Evolutionary conservation across 2,888 invertebrate genomes (phyloP).

Genomic region (Drosophila fungiperda): DNA sequence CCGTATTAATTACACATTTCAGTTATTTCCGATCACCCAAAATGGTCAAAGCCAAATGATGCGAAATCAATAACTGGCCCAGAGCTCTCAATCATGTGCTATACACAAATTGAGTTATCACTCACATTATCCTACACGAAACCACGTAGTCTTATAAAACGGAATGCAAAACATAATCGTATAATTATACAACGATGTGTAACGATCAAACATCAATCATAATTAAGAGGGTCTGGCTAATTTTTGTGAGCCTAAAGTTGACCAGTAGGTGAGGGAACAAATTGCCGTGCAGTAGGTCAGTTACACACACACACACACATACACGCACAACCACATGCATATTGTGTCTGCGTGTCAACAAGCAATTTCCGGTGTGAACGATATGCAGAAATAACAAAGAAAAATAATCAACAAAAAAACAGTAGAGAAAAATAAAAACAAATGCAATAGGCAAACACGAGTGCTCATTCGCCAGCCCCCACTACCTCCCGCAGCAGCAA

Average conservation of each 20-base stretch:
- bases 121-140: constrained; percentile 16
- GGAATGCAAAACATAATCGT: constrained; percentile 64
- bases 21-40: constrained; percentile 58
- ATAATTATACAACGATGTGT: constrained; percentile 59
- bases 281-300: constrained; percentile 72
- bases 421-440: constrained; percentile 13
- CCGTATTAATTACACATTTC: constrained; percentile 76
- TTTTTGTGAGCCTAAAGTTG: constrained; percentile 24
- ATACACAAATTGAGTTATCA: constrained; percentile 64
- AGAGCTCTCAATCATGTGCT: background rate
- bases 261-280: constrained; percentile 64
- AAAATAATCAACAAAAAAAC: constrained; percentile 4
- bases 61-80: constrained; percentile 62
- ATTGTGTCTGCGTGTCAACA: constrained; percentile 73
- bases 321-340: constrained; percentile 6
- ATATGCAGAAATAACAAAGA: constrained; percentile 42
- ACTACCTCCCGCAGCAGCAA: constrained; percentile 49
- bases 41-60: constrained; percentile 47
- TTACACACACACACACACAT: constrained; percentile 12
- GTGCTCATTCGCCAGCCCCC: background rate
- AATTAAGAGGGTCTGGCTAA: constrained; percentile 33
- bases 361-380: constrained; percentile 71
- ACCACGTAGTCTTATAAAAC: constrained; percentile 64
- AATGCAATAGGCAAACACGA: constrained; percentile 46
- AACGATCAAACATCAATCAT: constrained; percentile 70